Conservation (phyloP, 2,113 vertebrate species). For the Callipepla californica region DNA sequence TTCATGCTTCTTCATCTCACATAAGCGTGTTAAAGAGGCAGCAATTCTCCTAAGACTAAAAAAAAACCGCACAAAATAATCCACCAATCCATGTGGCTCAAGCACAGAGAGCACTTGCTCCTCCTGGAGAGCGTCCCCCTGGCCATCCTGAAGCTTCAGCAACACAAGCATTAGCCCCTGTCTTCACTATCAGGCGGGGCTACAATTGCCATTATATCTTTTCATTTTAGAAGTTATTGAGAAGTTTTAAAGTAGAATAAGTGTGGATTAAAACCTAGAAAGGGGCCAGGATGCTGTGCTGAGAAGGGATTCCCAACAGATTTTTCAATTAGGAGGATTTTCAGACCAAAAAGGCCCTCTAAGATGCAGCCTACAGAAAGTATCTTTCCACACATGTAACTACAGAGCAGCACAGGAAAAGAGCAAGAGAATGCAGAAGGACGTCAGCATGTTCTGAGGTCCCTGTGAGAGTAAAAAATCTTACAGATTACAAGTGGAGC, state of each 20-base stretch:
- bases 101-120: not conserved
- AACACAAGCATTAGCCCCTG: not conserved
- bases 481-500: not conserved
- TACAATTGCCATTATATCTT: not conserved
- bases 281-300: not conserved
- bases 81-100: not conserved
- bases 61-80: not conserved
- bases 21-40: not conserved
- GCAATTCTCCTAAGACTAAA: not conserved
- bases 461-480: not conserved
- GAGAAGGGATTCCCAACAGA: not conserved
- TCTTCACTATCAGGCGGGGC: not conserved
- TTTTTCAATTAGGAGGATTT: not conserved
- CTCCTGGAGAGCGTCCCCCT: not conserved
- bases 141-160: not conserved
- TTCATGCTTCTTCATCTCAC: not conserved
- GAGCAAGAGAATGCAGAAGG: not conserved
- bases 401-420: fast-evolving
- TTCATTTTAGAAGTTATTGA: not conserved
- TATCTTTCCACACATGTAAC: fast-evolving
- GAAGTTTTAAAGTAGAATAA: not conserved
- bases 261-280: not conserved
- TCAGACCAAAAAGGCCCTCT: not conserved
- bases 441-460: not conserved
- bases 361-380: not conserved